Conservation (phyloP, 1,140 invertebrate genomes). For the Drosophila bocki region DNA sequence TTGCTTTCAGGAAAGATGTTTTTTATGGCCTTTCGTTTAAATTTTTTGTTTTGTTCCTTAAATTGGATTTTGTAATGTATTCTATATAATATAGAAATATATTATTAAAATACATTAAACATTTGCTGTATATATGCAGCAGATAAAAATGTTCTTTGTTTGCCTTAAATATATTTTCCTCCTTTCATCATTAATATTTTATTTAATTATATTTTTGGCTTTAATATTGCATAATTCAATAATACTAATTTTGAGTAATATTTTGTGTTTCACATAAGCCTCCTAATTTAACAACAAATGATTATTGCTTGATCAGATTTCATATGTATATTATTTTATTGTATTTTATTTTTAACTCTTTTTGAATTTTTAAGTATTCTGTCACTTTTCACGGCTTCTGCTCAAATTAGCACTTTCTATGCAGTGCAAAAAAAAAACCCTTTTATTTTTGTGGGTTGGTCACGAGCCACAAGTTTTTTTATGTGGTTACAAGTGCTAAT, state of each 20-base stretch:
- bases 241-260: constrained; percentile 1
- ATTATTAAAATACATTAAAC: constrained; percentile 1
- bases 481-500: constrained; percentile 57
- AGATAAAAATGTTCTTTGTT: constrained; percentile 1
- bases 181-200: background rate
- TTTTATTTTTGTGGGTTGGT: constrained; percentile 14
- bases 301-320: background rate
- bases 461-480: constrained; percentile 39
- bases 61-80: constrained; percentile 43
- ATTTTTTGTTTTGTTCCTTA: constrained; percentile 48
- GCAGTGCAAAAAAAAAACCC: constrained; percentile 8
- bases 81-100: background rate
- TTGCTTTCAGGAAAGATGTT: constrained; percentile 62
- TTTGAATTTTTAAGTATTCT: background rate
- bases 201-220: background rate
- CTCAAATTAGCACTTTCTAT: constrained; percentile 41
- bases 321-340: background rate
- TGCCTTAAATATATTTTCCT: background rate
- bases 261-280: constrained; percentile 13
- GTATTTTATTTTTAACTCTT: constrained; percentile 5
- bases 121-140: background rate
- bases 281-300: constrained; percentile 14
- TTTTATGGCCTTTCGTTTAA: constrained; percentile 21
- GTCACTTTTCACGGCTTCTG: constrained; percentile 13
- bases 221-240: constrained; percentile 20